Evolutionary conservation across 1,140 invertebrate species (phyloP).

Genomic region (Platyura marginata): DNA sequence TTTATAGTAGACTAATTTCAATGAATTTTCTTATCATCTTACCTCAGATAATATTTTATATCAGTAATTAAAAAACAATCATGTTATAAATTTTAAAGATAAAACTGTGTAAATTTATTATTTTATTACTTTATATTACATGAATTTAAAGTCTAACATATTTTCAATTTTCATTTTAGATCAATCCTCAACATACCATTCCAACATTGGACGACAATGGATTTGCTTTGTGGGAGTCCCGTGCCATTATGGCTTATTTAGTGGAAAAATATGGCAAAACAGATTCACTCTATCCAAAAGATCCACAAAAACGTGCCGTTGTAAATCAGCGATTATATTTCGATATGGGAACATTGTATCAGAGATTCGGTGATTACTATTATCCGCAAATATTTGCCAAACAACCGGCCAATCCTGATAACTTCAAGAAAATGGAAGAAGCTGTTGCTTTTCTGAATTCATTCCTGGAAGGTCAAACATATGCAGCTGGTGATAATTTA

Average conservation of each 20-base stretch:
- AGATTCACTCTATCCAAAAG: slow-evolving; percentile 45
- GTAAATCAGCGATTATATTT: slow-evolving; percentile 59
- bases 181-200: slow-evolving; percentile 35
- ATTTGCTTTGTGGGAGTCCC: slow-evolving; percentile 45
- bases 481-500: slow-evolving; percentile 42
- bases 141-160: too few relatives aligned
- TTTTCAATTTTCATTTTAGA: slow-evolving; percentile 11
- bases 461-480: slow-evolving; percentile 43
- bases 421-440: slow-evolving; percentile 38
- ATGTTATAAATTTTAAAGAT: too few relatives aligned
- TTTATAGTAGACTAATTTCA: too few relatives aligned
- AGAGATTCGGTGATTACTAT: slow-evolving; percentile 39
- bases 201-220: slow-evolving; percentile 49
- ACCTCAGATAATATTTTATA: too few relatives aligned
- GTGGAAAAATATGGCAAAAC: slow-evolving; percentile 47
- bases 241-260: slow-evolving; percentile 52
- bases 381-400: slow-evolving; percentile 49
- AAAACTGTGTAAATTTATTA: too few relatives aligned
- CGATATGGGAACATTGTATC: slow-evolving; percentile 47
- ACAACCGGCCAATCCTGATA: slow-evolving; percentile 38
- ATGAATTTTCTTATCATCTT: too few relatives aligned
- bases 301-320: slow-evolving; percentile 41
- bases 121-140: too few relatives aligned
- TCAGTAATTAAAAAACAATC: too few relatives aligned
- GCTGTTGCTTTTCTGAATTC: slow-evolving; percentile 43